These are phyloP conservation scores for Spinus pinus DNA, from an alignment of 2,797 vertebrate species.

Conservation along the genomic window DNA sequence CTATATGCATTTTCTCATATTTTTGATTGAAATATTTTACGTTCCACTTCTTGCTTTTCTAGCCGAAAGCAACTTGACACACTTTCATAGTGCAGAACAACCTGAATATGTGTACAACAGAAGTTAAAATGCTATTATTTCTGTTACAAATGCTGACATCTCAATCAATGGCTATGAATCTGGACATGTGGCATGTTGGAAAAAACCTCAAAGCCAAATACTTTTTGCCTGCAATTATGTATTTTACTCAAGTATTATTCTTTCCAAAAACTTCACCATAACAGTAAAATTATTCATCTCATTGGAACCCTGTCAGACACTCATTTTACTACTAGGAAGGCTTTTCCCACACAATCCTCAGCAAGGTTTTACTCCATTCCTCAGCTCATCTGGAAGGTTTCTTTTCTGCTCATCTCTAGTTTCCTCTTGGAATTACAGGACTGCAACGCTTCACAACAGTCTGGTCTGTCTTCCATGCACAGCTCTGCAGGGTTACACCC, in stretches of 20 bases:
- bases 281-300: background rate
- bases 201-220: background rate
- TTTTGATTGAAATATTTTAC: background rate
- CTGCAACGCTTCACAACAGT: rapidly evolving
- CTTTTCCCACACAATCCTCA: background rate
- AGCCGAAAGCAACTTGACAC: background rate
- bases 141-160: background rate
- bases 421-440: background rate
- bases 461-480: background rate
- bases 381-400: background rate
- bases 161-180: background rate
- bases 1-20: background rate
- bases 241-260: background rate
- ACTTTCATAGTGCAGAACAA: background rate
- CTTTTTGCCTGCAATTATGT: background rate
- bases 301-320: background rate
- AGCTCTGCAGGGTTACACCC: background rate
- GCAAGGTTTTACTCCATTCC: background rate
- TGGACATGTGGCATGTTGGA: background rate
- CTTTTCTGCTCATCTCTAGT: background rate
- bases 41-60: background rate
- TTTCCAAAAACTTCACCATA: background rate
- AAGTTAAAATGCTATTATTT: background rate
- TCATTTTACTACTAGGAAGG: background rate
- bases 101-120: background rate